Evolutionary conservation across 2,113 vertebrate species (phyloP).

Genomic region (Hoplias malabaricus): DNA sequence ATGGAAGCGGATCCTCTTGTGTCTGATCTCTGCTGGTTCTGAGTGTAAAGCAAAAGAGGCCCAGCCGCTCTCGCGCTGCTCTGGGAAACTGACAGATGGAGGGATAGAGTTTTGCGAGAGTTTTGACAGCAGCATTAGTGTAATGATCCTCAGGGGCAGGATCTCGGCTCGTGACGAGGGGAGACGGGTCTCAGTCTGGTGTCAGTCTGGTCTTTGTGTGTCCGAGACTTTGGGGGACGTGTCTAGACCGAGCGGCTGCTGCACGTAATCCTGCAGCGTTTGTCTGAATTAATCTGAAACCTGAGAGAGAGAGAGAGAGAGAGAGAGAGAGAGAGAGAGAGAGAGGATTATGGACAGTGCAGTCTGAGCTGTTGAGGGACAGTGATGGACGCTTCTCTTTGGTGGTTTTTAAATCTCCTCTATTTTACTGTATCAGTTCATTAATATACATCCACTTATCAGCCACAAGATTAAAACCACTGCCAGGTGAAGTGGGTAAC

Average conservation of each 20-base stretch:
- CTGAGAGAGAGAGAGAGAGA: not conserved
- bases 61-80: no score
- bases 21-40: no score
- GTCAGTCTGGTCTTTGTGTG: not conserved
- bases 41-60: no score
- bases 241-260: constrained; percentile 45
- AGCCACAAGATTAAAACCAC: no score
- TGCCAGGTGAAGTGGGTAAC: no score
- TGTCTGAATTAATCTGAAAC: constrained; percentile 36
- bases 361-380: constrained; percentile 16
- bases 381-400: no score
- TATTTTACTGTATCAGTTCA: no score
- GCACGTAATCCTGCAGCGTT: constrained; percentile 12
- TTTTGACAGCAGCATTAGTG: not conserved
- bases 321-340: not conserved
- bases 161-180: not conserved
- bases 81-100: not conserved
- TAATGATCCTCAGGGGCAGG: not conserved
- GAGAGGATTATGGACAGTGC: constrained; percentile 11
- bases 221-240: not conserved
- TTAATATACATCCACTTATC: no score
- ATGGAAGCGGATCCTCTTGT: no score
- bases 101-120: not conserved
- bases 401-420: no score
- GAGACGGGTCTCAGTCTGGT: not conserved